Conservation (phyloP, 2,113 vertebrate species). For the Cochlearius cochlearius region DNA sequence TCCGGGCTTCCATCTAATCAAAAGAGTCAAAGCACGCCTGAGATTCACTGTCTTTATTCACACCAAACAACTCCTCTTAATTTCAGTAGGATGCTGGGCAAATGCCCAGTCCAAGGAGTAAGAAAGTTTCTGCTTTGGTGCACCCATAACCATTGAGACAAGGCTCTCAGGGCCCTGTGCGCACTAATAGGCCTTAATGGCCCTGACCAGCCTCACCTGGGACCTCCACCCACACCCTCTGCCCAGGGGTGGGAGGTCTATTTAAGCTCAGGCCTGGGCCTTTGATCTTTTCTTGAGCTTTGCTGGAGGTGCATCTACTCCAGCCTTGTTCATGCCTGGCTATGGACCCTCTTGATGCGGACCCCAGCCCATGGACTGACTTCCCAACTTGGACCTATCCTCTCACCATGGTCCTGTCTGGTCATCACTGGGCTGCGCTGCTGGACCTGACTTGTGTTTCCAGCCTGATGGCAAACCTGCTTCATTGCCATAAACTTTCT, state of each 20-base stretch:
- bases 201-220: background rate
- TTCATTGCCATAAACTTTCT: accelerated
- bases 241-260: background rate
- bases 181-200: background rate
- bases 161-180: background rate
- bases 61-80: background rate
- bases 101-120: background rate
- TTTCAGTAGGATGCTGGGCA: background rate
- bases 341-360: background rate
- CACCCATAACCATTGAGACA: no score
- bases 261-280: background rate
- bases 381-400: background rate
- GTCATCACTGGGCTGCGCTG: background rate
- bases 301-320: background rate
- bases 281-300: background rate
- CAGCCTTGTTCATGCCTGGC: background rate
- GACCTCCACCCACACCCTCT: background rate
- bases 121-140: background rate
- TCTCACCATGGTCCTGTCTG: no score
- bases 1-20: background rate
- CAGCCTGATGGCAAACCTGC: background rate
- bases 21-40: background rate
- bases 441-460: background rate
- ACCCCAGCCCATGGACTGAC: accelerated
- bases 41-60: background rate